These are phyloP conservation scores for Hypselothyrea guttata DNA, from an alignment of 2,888 invertebrate genomes.

Conservation along the genomic window DNA sequence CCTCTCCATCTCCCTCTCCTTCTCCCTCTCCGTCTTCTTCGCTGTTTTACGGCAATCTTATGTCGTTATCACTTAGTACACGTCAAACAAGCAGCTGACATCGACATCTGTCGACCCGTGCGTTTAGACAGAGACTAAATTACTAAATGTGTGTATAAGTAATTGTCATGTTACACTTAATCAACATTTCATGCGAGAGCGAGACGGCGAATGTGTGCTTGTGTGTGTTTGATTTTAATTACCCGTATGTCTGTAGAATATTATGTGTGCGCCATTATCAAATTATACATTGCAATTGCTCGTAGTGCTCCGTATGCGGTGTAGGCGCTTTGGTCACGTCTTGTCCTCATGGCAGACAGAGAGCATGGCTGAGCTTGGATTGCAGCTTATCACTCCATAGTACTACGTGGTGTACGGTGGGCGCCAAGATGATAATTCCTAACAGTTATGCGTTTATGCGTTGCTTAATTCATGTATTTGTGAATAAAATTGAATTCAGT, in stretches of 20 bases:
- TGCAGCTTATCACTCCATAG: slow-evolving; percentile 3
- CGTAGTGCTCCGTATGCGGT: slow-evolving; percentile 18
- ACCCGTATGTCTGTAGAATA: slow-evolving; percentile 5
- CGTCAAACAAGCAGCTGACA: slow-evolving; percentile 68
- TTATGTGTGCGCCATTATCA: slow-evolving; percentile 1
- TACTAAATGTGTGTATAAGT: slow-evolving; percentile 58
- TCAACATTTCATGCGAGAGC: slow-evolving; percentile 49
- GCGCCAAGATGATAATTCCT: neutral
- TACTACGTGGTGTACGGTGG: neutral
- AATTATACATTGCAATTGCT: neutral
- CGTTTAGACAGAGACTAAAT: slow-evolving; percentile 66
- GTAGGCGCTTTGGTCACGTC: slow-evolving; percentile 46
- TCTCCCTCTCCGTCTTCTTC: too few relatives aligned
- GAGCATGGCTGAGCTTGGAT: neutral
- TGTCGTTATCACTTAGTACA: slow-evolving; percentile 50
- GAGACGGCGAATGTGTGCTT: neutral
- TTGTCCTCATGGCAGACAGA: slow-evolving; percentile 42
- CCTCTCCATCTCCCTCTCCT: neutral
- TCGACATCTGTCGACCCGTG: slow-evolving; percentile 63
- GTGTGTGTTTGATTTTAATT: slow-evolving; percentile 35
- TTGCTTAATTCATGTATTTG: too few relatives aligned
- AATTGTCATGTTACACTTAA: slow-evolving; percentile 71
- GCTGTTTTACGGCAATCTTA: slow-evolving; percentile 39
- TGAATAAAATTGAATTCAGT: too few relatives aligned
- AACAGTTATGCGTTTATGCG: too few relatives aligned